Conservation (phyloP, 2,888 invertebrate species). For the Agonopterix heracliana region DNA sequence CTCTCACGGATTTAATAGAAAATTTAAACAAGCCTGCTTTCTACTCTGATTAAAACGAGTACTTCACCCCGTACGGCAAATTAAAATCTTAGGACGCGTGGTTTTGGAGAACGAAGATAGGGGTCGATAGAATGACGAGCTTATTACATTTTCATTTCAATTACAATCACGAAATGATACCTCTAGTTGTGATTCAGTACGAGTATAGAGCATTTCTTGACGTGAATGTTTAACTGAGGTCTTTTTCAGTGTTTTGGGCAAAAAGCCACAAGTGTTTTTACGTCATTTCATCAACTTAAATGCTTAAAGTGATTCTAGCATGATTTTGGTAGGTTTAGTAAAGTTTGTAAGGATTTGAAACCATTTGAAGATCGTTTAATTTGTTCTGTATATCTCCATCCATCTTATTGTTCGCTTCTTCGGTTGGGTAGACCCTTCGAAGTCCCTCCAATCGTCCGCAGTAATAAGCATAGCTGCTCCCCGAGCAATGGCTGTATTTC, state of each 20-base stretch:
- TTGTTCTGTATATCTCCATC: no score
- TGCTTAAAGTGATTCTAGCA: no score
- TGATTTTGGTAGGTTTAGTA: no score
- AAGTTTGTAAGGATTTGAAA: no score
- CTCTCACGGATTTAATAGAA: slow-evolving; percentile 66
- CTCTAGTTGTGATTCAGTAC: neutral
- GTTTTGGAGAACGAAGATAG: slow-evolving; percentile 24
- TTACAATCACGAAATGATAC: neutral
- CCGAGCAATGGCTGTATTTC: no score
- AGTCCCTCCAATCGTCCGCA: no score
- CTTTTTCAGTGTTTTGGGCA: neutral
- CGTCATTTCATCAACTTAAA: neutral
- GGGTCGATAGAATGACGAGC: neutral
- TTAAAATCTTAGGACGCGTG: slow-evolving; percentile 61
- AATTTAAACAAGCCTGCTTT: slow-evolving; percentile 59
- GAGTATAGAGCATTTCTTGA: neutral
- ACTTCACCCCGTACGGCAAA: slow-evolving; percentile 44
- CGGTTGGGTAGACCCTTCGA: no score
- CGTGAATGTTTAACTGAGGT: no score
- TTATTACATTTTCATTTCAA: neutral
- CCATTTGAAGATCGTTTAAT: no score
- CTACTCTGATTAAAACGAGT: slow-evolving; percentile 62
- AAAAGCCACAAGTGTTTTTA: neutral
- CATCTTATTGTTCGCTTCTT: no score
- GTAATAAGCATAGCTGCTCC: no score